A percentile compares a stretch with the other conserved stretches of the same genome.
Conservation (phyloP, 2,113 vertebrate species). For the Mungos mungo region DNA sequence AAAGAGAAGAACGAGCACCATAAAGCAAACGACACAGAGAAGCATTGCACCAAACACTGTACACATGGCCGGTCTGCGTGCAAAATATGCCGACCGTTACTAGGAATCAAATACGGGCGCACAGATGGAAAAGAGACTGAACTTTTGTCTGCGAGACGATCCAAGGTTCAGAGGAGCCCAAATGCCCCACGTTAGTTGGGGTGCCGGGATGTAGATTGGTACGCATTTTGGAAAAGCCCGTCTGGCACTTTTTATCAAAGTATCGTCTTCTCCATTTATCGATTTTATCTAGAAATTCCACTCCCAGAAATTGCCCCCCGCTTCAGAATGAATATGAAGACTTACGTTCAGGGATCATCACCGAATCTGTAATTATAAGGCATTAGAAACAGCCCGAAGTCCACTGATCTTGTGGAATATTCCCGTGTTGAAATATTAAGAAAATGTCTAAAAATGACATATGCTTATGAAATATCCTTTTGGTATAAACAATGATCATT, state of each 20-base stretch:
- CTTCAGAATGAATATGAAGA: not conserved
- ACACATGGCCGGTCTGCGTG: not conserved
- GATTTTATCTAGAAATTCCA: not conserved
- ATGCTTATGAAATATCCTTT: not conserved
- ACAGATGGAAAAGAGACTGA: not conserved
- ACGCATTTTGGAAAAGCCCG: not conserved
- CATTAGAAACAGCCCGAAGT: not conserved
- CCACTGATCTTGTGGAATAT: not conserved
- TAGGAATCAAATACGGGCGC: not conserved
- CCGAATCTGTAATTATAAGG: not conserved
- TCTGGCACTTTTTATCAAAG: not conserved
- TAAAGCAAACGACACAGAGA: too few relatives aligned
- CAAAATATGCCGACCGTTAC: not conserved
- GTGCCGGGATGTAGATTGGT: too few relatives aligned
- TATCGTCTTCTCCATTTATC: not conserved
- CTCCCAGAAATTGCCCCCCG: not conserved
- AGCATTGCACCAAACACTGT: not conserved
- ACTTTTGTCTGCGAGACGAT: not conserved
- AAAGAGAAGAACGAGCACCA: not conserved
- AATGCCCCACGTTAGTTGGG: not conserved
- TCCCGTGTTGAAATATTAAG: not conserved
- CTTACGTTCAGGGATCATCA: not conserved
- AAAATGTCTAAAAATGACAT: not conserved
- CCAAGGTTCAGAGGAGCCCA: not conserved
- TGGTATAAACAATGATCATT: not conserved